Conservation (phyloP, 2,797 vertebrate species). For the Psittacula derbiana region DNA sequence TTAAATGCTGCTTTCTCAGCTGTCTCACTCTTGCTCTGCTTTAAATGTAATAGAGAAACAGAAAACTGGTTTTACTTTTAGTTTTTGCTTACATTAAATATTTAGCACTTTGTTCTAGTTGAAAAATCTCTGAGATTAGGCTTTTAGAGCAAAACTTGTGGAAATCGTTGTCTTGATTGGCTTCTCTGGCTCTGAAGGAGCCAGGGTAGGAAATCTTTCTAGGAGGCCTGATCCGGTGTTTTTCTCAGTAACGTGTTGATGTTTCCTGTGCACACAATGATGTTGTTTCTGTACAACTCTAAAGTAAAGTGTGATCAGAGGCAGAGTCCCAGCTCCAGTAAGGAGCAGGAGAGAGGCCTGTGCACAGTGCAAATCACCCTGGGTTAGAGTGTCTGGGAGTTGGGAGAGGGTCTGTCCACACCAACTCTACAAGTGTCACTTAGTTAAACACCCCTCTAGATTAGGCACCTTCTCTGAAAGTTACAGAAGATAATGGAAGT, state of each 20-base stretch:
- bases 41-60: constrained; percentile 48
- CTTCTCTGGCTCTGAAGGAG: neutral
- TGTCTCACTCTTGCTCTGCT: constrained; percentile 41
- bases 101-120: constrained; percentile 57
- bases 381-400: neutral
- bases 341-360: neutral
- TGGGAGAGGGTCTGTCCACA: neutral
- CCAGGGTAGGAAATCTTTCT: neutral
- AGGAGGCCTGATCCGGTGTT: neutral
- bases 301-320: neutral
- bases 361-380: neutral
- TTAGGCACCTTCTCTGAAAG: neutral
- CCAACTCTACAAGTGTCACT: accelerated
- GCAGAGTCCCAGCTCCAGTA: neutral
- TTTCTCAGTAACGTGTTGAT: neutral
- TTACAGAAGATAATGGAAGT: accelerated
- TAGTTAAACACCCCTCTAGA: neutral
- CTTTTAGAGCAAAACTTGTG: constrained; percentile 44
- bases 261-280: accelerated
- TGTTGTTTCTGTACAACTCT: neutral
- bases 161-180: neutral
- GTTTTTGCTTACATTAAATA: constrained; percentile 56
- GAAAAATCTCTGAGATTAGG: constrained; percentile 40
- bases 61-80: neutral
- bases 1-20: constrained; percentile 64